Evolutionary conservation across 2,113 vertebrate species (phyloP), one percentile per base, ranked within the genome.

Genomic region (Uria lomvia): DNA sequence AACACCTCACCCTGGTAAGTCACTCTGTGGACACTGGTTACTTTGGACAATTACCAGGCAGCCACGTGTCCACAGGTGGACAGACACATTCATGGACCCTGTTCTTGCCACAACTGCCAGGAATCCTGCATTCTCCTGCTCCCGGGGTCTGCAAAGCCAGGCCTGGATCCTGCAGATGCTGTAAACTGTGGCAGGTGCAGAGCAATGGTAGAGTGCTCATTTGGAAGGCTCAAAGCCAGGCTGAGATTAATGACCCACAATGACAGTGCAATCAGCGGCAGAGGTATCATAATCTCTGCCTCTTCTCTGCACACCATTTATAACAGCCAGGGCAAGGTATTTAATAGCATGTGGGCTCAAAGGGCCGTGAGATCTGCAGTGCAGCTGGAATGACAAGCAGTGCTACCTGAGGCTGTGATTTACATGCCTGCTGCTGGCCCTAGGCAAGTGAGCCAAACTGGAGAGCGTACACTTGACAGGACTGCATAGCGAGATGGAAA

Each of bases 171-270:
- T 11, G 34, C 50, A 82, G 62, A 58, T 20, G 59, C 73, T 40
- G 60, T 27, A 27, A 65, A 83, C 65, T 30, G 60, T 23, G 56
- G 68, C 92, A 90, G 88, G 94, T 72, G 77, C 94, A 73, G 66
- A 42, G 81, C 81, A 21, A 6, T 15, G 78, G 81, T 56, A 71
- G 13, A 80, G 60, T 0, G n/a, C 83, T 92, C 68, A 4, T 38
- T 9, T 16, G 89, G 58, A 45, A 55, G 68, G 89, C 79, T 87
- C 86, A 18, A 45, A 91, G 91, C 40, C 72, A 91, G 79, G 67
- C 52, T 40, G 60, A 76, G 85, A 84, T 75, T 49, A 94, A 89
- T 42, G 27, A 68, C 67, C 72, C 71, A 70, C 91, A 60, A 4
- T 1, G 56, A 75, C 78, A 77, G 23, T 1, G 8, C 75, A 85